These are phyloP conservation scores for Lithophane socia DNA, from an alignment of 2,888 invertebrate species.

Conservation along the genomic window DNA sequence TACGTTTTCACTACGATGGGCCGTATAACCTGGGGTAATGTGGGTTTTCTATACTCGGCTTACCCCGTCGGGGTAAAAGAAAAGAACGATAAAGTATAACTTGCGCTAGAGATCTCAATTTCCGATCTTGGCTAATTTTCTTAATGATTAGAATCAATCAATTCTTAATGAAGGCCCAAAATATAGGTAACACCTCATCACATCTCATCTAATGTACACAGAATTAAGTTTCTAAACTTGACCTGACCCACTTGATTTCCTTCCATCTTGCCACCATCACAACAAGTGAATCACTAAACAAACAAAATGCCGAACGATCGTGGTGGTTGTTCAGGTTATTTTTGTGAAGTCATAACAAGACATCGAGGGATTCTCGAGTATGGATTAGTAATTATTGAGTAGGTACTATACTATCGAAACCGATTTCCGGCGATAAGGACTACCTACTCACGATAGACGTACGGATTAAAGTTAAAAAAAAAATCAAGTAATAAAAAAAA, in stretches of 20 bases:
- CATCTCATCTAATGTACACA: slow-evolving; percentile 7
- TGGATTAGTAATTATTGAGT: neutral
- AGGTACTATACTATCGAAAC: neutral
- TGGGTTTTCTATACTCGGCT: neutral
- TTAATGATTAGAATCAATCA: neutral
- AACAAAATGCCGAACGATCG: neutral
- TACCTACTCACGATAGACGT: no score
- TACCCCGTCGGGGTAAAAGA: neutral
- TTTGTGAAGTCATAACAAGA: slow-evolving; percentile 10
- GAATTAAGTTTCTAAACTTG: slow-evolving; percentile 21
- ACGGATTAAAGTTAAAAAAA: neutral
- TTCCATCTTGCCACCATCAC: neutral
- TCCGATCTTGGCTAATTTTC: neutral
- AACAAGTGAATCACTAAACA: slow-evolving; percentile 31
- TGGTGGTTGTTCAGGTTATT: slow-evolving; percentile 16
- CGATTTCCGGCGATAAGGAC: neutral
- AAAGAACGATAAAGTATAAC: neutral
- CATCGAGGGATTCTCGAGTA: slow-evolving; percentile 8
- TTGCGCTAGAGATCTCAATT: neutral
- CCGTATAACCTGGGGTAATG: neutral
- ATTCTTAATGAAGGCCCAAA: no score
- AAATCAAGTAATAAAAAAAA: no score
- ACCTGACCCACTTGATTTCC: slow-evolving; percentile 20
- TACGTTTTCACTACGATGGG: neutral
- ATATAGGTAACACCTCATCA: neutral